These are phyloP conservation scores for Oreotrochilus melanogaster DNA, from an alignment of 2,113 vertebrate genomes.

Conservation along the genomic window DNA sequence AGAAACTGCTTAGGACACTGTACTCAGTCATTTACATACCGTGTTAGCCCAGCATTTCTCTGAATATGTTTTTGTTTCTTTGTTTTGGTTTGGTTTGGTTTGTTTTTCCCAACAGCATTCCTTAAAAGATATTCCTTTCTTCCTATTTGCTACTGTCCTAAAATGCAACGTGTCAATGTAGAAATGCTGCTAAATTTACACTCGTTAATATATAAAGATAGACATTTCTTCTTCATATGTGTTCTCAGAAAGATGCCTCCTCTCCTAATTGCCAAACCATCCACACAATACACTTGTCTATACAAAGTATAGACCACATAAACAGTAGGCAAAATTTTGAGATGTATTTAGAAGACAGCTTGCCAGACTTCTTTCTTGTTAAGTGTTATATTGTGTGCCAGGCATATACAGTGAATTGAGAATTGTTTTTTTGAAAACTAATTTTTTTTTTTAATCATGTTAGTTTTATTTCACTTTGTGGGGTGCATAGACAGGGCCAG, in stretches of 20 bases:
- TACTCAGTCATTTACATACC: background rate
- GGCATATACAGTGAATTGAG: background rate
- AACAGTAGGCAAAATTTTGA: background rate
- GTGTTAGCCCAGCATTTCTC: background rate
- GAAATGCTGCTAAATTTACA: background rate
- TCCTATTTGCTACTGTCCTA: background rate
- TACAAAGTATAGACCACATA: background rate
- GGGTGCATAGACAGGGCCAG: background rate
- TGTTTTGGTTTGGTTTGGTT: rapidly evolving
- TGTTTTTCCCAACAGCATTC: background rate
- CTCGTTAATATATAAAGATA: background rate
- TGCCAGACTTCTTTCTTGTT: background rate
- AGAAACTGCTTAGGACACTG: background rate
- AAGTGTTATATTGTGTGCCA: background rate
- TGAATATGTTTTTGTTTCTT: background rate
- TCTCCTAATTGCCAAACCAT: background rate
- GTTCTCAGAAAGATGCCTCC: background rate
- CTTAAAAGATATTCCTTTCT: background rate
- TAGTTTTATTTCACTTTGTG: background rate
- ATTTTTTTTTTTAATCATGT: background rate
- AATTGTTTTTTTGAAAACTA: background rate
- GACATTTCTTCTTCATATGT: background rate
- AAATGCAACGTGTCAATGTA: background rate
- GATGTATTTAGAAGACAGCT: background rate
- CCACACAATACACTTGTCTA: background rate